Evolutionary conservation across 2,888 invertebrate genomes (phyloP).

Genomic region (Orchestes rusci): DNA sequence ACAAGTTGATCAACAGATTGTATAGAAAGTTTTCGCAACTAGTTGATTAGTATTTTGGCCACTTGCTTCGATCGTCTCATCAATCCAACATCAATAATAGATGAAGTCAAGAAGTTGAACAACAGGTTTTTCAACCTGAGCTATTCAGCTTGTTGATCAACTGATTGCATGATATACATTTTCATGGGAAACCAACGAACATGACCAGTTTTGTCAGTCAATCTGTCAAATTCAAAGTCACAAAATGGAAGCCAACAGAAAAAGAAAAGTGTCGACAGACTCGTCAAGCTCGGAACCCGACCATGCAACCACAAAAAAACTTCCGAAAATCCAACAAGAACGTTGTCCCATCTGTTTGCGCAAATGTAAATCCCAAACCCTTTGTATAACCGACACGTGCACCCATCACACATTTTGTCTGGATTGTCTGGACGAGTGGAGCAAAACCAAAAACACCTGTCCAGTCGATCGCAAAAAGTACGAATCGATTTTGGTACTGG

Average conservation of each 20-base stretch:
- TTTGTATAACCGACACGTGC: conserved; percentile 14
- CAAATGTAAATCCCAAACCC: conserved; percentile 9
- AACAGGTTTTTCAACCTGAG: no score
- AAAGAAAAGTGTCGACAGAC: no score
- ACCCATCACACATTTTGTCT: conserved; percentile 20
- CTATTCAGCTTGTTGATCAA: no score
- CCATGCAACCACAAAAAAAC: no score
- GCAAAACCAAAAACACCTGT: conserved; percentile 20
- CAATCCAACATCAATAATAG: no score
- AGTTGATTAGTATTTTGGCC: conserved; percentile 1
- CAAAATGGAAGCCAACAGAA: no score
- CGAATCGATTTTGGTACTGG: conserved; percentile 16
- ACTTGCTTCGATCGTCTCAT: not conserved
- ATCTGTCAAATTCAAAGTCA: no score
- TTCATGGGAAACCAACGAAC: no score
- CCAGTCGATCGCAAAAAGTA: conserved; percentile 21
- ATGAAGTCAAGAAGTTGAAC: no score
- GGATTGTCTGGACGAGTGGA: conserved; percentile 21
- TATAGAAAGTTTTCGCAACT: conserved; percentile 1
- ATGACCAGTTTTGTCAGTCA: no score
- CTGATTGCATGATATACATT: no score
- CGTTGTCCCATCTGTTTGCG: conserved; percentile 22
- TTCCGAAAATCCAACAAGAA: conserved; percentile 6
- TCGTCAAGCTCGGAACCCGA: not conserved
- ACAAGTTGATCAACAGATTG: no score